Evolutionary conservation across 1,140 invertebrate genomes (phyloP).

Genomic region (Onthophagus taurus): DNA sequence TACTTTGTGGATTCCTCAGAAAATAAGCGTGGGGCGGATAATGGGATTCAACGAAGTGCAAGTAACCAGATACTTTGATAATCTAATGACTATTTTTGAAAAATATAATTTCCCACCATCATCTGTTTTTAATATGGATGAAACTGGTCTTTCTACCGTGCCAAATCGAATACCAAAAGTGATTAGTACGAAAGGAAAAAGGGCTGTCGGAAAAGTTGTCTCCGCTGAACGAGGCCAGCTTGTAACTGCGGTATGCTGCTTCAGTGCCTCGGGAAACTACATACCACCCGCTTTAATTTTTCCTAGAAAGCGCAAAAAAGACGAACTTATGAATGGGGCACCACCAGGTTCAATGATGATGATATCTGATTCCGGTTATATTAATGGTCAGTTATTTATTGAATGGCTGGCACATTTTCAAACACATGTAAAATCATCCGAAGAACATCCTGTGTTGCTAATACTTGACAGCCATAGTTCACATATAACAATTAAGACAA

Average conservation of each 20-base stretch:
- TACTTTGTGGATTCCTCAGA: neutral
- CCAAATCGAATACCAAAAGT: constrained; percentile 8
- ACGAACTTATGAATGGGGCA: constrained; percentile 24
- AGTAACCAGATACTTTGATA: constrained; percentile 5
- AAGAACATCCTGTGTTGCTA: constrained; percentile 11
- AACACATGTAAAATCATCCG: constrained; percentile 13
- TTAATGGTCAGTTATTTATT: constrained; percentile 10
- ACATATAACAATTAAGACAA: constrained; percentile 8
- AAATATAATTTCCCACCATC: constrained; percentile 5
- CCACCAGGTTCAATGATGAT: constrained; percentile 16
- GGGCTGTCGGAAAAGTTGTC: constrained; percentile 10
- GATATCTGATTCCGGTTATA: constrained; percentile 8
- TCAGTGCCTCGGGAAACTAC: constrained; percentile 6
- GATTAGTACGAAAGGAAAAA: constrained; percentile 4
- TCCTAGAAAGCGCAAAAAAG: constrained; percentile 28
- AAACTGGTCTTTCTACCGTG: constrained; percentile 10
- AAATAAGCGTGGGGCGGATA: neutral
- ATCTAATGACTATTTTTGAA: constrained; percentile 2
- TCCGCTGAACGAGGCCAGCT: constrained; percentile 4
- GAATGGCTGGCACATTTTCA: constrained; percentile 16
- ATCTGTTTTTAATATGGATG: constrained; percentile 13
- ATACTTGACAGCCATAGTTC: constrained; percentile 17
- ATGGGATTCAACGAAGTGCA: constrained; percentile 3
- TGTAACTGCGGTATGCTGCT: constrained; percentile 5
- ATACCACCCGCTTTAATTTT: constrained; percentile 26